These are phyloP conservation scores for Platorchestia sp. DNA, from an alignment of 1,140 invertebrate genomes.

Conservation along the genomic window DNA sequence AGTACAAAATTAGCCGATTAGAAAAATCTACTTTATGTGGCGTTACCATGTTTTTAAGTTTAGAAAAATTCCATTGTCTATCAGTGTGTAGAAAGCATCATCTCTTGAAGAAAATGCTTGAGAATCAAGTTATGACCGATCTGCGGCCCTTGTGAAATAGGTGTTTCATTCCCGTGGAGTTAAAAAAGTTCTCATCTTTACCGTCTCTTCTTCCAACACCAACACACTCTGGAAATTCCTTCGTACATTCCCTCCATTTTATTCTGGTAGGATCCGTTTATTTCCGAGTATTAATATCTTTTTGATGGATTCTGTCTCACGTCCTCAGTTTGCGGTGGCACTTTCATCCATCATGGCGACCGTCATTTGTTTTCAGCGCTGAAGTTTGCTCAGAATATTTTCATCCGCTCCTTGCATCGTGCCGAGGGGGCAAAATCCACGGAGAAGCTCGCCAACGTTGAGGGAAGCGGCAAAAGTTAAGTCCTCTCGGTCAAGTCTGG, in stretches of 20 bases:
- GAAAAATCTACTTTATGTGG: too few species aligned
- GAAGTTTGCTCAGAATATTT: conserved; percentile 47
- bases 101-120: neutral
- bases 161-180: conserved; percentile 19
- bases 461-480: conserved; percentile 21
- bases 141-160: neutral
- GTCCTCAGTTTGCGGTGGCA: conserved; percentile 42
- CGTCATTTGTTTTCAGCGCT: conserved; percentile 54
- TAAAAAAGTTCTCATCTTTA: neutral
- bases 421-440: conserved; percentile 8
- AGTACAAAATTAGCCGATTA: too few species aligned
- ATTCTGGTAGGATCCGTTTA: conserved; percentile 3
- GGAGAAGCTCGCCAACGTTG: conserved; percentile 17
- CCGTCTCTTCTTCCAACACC: neutral
- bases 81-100: neutral
- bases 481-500: conserved; percentile 16
- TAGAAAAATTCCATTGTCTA: neutral
- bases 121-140: neutral
- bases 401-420: neutral
- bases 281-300: conserved; percentile 52
- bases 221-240: conserved; percentile 29
- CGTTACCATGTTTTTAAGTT: too few species aligned
- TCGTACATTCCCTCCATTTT: conserved; percentile 4
- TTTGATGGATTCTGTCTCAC: conserved; percentile 51
- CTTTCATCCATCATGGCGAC: conserved; percentile 51